These are phyloP conservation scores for Neocrepidodera transversa DNA, from an alignment of 2,888 invertebrate genomes.

Conservation along the genomic window DNA sequence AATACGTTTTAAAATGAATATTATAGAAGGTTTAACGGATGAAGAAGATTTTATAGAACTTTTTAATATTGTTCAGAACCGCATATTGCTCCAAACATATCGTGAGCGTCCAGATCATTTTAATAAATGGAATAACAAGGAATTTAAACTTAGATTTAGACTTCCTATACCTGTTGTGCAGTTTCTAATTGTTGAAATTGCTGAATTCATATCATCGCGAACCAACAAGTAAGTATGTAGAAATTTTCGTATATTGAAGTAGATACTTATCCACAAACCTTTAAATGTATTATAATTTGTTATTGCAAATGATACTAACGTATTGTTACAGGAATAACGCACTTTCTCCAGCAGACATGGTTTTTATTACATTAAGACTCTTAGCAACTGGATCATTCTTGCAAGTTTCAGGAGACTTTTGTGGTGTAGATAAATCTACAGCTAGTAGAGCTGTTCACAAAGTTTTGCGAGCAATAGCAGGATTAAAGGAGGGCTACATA, in stretches of 20 bases:
- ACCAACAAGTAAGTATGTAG: slow-evolving; percentile 11
- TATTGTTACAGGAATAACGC: slow-evolving; percentile 5
- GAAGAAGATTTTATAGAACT: slow-evolving; percentile 6
- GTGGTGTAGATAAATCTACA: slow-evolving; percentile 14
- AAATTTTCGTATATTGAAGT: too few relatives aligned
- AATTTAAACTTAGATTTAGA: slow-evolving; percentile 8
- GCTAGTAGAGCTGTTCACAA: slow-evolving; percentile 11
- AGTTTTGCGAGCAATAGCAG: slow-evolving; percentile 4
- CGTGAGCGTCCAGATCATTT: not conserved
- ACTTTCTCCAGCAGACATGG: slow-evolving; percentile 2
- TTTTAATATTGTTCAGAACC: not conserved
- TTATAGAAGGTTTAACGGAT: slow-evolving; percentile 4
- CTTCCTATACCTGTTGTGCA: slow-evolving; percentile 9
- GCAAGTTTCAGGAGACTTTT: slow-evolving; percentile 12
- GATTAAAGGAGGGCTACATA: slow-evolving; percentile 4
- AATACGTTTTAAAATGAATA: too few relatives aligned
- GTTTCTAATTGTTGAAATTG: slow-evolving; percentile 8
- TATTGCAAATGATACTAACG: too few relatives aligned
- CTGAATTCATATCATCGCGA: not conserved
- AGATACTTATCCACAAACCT: too few relatives aligned
- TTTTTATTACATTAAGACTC: slow-evolving; percentile 1
- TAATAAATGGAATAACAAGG: slow-evolving; percentile 5
- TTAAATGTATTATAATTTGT: not conserved
- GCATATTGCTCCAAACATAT: not conserved
- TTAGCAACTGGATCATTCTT: slow-evolving; percentile 18